phyloP scores from a whole-genome alignment of 2,888 invertebrate species.

The Tetragnatha montana region DNA sequence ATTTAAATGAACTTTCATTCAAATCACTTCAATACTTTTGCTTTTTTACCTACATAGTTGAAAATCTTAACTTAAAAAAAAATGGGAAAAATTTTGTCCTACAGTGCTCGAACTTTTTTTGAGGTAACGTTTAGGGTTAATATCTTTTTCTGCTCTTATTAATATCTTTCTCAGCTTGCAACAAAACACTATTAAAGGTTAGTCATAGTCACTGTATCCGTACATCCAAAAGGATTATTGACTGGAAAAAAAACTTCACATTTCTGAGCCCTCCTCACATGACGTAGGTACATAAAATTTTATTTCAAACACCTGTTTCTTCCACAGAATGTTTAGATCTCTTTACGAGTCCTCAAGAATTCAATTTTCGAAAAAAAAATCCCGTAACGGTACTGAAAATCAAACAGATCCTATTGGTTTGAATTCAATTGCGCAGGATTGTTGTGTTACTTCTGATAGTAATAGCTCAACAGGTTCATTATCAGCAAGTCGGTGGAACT shows the following conservation, averaged over 20 bases:
- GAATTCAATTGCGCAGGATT: not conserved
- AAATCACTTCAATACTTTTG: too few species aligned
- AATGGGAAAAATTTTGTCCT: too few species aligned
- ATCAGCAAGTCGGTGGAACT: not conserved
- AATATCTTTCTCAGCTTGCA: too few species aligned
- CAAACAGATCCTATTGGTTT: not conserved
- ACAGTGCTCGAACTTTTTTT: too few species aligned
- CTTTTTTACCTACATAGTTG: too few species aligned
- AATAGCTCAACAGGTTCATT: not conserved
- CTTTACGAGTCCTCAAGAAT: not conserved
- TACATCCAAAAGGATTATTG: too few species aligned
- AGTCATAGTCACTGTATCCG: too few species aligned
- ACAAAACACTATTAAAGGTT: too few species aligned
- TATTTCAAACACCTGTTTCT: not conserved
- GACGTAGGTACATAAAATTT: not conserved
- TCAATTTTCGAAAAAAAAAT: not conserved
- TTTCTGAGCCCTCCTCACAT: not conserved
- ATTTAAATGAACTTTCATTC: too few species aligned
- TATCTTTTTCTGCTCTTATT: too few species aligned
- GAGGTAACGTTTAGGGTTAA: too few species aligned
- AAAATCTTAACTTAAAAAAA: too few species aligned
- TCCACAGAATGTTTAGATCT: not conserved
- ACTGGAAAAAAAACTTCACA: not conserved
- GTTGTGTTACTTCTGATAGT: not conserved
- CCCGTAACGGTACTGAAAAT: not conserved